Conservation (phyloP, 1,140 invertebrate genomes). For the Hetaerina americana region DNA sequence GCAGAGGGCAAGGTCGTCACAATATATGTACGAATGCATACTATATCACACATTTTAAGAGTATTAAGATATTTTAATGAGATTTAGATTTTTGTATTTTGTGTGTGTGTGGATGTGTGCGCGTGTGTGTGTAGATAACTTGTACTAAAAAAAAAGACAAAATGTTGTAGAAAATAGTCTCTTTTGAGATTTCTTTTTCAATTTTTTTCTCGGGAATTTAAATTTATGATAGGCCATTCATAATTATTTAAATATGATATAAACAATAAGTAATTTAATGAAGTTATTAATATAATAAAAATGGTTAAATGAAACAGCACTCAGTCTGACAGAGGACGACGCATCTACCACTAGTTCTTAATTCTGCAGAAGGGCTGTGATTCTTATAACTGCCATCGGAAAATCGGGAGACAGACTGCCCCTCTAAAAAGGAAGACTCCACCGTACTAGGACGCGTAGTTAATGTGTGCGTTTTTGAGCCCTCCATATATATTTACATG, state of each 20-base stretch:
- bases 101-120: constrained; percentile 14
- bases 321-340: constrained; percentile 14
- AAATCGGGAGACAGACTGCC: neutral
- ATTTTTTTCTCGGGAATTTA: constrained; percentile 12
- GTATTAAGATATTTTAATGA: constrained; percentile 19
- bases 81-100: constrained; percentile 18
- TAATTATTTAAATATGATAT: constrained; percentile 17
- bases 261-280: constrained; percentile 1
- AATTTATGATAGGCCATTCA: constrained; percentile 12
- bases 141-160: constrained; percentile 11
- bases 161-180: constrained; percentile 13
- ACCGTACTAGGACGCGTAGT: neutral
- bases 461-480: neutral
- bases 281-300: constrained; percentile 11
- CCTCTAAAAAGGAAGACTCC: neutral
- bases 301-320: constrained; percentile 12
- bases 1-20: constrained; percentile 9
- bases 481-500: too few relatives aligned
- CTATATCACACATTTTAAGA: constrained; percentile 14
- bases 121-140: constrained; percentile 8
- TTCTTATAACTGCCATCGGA: constrained; percentile 16
- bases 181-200: constrained; percentile 10
- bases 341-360: constrained; percentile 12
- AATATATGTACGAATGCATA: constrained; percentile 13
- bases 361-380: constrained; percentile 13